Evolutionary conservation across 2,797 vertebrate genomes (phyloP).

Genomic region (Etheostoma perlongum): DNA sequence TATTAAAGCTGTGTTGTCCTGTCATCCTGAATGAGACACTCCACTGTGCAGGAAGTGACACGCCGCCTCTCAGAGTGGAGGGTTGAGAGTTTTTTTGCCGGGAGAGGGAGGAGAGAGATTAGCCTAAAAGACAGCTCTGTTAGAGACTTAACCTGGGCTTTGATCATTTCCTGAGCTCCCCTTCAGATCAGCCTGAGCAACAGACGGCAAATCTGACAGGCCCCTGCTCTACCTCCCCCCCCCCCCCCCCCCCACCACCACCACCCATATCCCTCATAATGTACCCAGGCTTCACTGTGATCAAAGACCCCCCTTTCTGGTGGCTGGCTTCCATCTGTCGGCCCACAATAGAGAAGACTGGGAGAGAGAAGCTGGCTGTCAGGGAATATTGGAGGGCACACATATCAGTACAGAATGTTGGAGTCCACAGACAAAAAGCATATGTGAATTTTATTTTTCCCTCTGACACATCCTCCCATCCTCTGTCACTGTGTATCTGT

Average conservation of each 20-base stretch:
- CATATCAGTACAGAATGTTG: slow-evolving; percentile 44
- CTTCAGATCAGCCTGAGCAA: slow-evolving; percentile 73
- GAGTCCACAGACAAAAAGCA: slow-evolving; percentile 49
- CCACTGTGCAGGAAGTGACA: slow-evolving; percentile 27
- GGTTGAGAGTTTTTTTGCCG: slow-evolving; percentile 72
- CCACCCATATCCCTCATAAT: slow-evolving; percentile 60
- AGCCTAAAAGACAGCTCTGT: slow-evolving; percentile 85
- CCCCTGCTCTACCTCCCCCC: slow-evolving; percentile 45
- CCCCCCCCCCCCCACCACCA: slow-evolving; percentile 3
- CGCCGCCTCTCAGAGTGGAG: slow-evolving; percentile 39
- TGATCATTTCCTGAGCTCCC: slow-evolving; percentile 85
- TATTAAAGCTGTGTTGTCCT: slow-evolving; percentile 17
- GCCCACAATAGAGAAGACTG: slow-evolving; percentile 48
- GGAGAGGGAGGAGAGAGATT: slow-evolving; percentile 79
- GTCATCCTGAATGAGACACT: slow-evolving; percentile 44
- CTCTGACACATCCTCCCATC: slow-evolving; percentile 44
- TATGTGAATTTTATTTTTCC: slow-evolving; percentile 54
- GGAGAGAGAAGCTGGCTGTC: slow-evolving; percentile 52
- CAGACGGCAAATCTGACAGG: slow-evolving; percentile 85
- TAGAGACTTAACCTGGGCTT: slow-evolving; percentile 87
- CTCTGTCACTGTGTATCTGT: slow-evolving; percentile 26
- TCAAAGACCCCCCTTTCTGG: slow-evolving; percentile 78
- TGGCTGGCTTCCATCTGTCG: slow-evolving; percentile 68
- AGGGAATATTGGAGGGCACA: slow-evolving; percentile 45
- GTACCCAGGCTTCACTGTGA: slow-evolving; percentile 76